Conservation (phyloP, 2,797 vertebrate species). For the Urophycis tenuis region DNA sequence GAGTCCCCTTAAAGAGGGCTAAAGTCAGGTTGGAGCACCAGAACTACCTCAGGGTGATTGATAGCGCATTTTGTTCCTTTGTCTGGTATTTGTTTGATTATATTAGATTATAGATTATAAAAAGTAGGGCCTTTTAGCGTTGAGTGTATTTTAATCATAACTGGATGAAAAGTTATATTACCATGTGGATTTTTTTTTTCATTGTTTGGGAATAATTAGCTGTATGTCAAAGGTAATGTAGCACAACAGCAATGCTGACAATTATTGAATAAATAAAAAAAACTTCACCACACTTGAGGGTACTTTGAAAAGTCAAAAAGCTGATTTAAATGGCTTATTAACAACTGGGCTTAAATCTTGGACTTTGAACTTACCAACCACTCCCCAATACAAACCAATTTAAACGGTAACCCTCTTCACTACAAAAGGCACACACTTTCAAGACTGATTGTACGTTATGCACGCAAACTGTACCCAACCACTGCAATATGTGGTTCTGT, state of each 20-base stretch:
- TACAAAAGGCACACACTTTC: not conserved
- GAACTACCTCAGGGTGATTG: not conserved
- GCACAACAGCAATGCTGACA: not conserved
- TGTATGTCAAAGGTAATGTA: not conserved
- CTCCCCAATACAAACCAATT: not conserved
- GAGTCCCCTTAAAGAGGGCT: not conserved
- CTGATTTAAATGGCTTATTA: not conserved
- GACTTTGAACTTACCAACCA: not conserved
- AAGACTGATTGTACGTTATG: conserved; percentile 3
- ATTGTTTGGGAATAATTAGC: not conserved
- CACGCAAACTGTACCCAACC: not conserved
- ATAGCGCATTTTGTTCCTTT: not conserved
- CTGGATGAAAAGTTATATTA: too few relatives aligned
- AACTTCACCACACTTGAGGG: not conserved
- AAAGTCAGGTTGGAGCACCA: not conserved
- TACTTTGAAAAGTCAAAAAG: not conserved
- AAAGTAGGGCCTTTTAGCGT: not conserved
- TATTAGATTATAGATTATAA: conserved; percentile 1
- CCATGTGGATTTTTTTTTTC: too few relatives aligned
- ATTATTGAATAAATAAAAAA: not conserved
- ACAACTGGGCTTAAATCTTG: not conserved
- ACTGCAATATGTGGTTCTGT: not conserved
- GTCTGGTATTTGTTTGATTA: not conserved
- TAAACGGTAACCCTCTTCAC: not conserved
- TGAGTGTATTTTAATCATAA: not conserved